Evolutionary conservation across 2,888 invertebrate genomes (phyloP), one percentile per base, ranked within the genome.

Genomic region (Anaspis maculata): DNA sequence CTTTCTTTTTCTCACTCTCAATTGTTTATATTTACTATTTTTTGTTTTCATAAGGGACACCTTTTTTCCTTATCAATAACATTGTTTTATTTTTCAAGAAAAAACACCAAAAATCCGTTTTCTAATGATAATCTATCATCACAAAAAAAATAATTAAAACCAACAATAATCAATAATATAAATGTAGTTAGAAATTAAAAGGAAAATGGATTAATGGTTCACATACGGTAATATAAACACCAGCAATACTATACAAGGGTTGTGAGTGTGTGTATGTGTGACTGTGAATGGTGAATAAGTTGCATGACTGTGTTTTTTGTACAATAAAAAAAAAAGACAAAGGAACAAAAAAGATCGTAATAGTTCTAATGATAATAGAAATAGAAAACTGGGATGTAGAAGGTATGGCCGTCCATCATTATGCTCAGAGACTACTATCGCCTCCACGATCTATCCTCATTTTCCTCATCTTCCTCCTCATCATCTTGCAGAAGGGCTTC

Each of bases 391-490:
- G n/a, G n/a, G n/a, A n/a, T n/a, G n/a, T n/a, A n/a, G n/a, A n/a
- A n/a, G n/a, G n/a, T n/a, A n/a, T n/a, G n/a, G n/a, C n/a, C n/a
- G n/a, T n/a, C n/a, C n/a, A n/a, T n/a, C n/a, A n/a, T n/a, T n/a
- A n/a, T n/a, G n/a, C n/a, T n/a, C n/a, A 6, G 15, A 10, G 12
- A 32, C 25, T 27, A 57, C 83, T 75, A 89, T 83, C 90, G 89
- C 45, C 91, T 72, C 92, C 92, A 92, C 14, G 89, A 87, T 45
- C 91, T 74, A 51, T 86, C 83, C 61, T 84, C 83, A 42, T 80
- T 81, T 27, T 81, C 83, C 9, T 88, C 86, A 25, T 91, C 90
- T 29, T 91, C 91, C 41, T 91, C 90, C 54, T 91, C 85, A 49
- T 82, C 82, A 51, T 81, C 83, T 51, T 83, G 83, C 7, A 90